Evolutionary conservation across 2,113 vertebrate genomes (phyloP).

Genomic region (Cairina moschata): DNA sequence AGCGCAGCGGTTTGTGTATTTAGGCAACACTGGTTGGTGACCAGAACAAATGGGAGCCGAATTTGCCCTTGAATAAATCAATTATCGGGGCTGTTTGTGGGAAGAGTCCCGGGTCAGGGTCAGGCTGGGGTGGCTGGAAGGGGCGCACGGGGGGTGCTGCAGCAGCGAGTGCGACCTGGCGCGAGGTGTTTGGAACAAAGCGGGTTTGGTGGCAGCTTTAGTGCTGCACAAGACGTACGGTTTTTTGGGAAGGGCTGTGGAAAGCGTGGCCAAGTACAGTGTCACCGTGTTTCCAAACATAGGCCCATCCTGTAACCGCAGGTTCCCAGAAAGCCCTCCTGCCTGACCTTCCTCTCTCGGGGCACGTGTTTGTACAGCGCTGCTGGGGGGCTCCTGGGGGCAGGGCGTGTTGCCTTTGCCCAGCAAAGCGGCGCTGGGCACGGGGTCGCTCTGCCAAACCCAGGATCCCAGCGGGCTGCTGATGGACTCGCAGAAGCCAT

Average conservation of each 20-base stretch:
- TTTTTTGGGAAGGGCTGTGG: neutral
- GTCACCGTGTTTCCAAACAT: constrained; percentile 11
- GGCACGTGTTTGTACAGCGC: rapidly evolving
- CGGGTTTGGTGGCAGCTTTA: neutral
- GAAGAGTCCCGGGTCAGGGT: neutral
- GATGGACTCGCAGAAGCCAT: neutral
- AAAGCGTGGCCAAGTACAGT: neutral
- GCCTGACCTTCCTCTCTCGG: neutral
- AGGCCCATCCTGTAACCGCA: neutral
- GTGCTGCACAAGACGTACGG: neutral
- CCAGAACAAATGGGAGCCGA: constrained; percentile 2
- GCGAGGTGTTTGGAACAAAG: neutral
- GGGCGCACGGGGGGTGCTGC: rapidly evolving
- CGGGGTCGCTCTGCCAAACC: neutral
- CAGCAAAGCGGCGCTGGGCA: rapidly evolving
- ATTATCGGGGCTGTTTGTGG: neutral
- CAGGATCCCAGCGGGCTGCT: rapidly evolving
- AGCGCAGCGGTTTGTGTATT: neutral
- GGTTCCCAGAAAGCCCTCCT: neutral
- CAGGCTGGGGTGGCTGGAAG: neutral
- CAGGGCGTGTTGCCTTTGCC: neutral
- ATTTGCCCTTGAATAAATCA: constrained; percentile 16
- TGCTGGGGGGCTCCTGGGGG: neutral
- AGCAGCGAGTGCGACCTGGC: neutral
- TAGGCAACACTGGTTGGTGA: neutral